These are phyloP conservation scores for Excalfactoria chinensis DNA, from an alignment of 2,113 vertebrate species.

Conservation along the genomic window DNA sequence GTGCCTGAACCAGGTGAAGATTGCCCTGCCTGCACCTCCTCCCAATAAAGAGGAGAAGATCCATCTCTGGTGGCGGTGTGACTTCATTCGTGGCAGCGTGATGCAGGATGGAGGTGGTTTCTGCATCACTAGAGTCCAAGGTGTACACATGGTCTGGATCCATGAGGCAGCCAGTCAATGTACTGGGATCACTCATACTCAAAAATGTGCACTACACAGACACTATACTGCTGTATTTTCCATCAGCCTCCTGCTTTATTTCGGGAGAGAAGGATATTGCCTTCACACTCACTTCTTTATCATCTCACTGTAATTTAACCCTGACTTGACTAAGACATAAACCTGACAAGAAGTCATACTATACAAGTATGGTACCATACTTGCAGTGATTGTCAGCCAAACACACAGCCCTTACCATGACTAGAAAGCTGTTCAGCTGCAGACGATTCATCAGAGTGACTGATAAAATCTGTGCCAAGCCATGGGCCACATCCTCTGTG, in stretches of 20 bases:
- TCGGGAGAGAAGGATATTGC: not conserved
- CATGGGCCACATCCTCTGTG: not conserved
- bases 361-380: not conserved
- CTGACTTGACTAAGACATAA: not conserved
- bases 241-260: not conserved
- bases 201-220: not conserved
- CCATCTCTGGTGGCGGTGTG: not conserved
- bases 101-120: not conserved
- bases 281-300: not conserved
- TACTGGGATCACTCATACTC: not conserved
- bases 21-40: not conserved
- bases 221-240: not conserved
- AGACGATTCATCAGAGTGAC: not conserved
- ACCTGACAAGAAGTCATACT: not conserved
- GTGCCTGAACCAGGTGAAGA: not conserved
- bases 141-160: not conserved
- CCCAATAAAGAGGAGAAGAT: not conserved
- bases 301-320: not conserved
- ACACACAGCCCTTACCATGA: accelerated
- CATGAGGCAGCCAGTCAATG: not conserved
- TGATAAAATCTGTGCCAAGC: not conserved
- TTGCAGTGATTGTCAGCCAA: not conserved
- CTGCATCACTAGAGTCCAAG: not conserved
- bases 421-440: not conserved
- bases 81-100: not conserved